These are phyloP conservation scores for Egretta garzetta DNA, from an alignment of 2,113 vertebrate species.

Conservation along the genomic window DNA sequence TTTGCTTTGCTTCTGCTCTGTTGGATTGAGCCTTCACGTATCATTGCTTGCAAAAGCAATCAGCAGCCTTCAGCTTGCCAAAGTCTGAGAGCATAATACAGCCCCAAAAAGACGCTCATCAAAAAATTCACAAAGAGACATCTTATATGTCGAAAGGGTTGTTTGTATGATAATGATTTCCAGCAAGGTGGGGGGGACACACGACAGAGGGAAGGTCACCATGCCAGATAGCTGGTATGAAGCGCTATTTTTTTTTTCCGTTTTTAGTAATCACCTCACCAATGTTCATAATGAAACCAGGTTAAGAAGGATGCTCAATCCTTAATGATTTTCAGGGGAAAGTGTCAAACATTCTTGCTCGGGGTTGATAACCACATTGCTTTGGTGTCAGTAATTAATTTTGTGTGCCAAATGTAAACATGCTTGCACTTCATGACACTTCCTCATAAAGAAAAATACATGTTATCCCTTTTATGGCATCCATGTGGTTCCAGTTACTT, in stretches of 20 bases:
- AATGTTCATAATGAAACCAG: background rate
- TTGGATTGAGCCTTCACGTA: background rate
- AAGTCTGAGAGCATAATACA: background rate
- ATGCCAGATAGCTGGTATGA: background rate
- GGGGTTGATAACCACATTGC: background rate
- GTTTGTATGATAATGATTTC: background rate
- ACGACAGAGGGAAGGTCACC: background rate
- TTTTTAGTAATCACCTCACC: background rate
- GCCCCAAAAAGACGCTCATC: background rate
- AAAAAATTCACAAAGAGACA: background rate
- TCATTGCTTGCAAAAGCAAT: background rate
- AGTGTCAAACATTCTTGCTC: background rate
- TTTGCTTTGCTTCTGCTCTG: background rate
- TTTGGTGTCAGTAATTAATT: background rate
- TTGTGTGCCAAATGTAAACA: background rate
- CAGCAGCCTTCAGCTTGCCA: background rate
- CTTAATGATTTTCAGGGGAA: background rate
- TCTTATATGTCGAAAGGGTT: background rate
- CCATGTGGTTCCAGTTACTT: background rate
- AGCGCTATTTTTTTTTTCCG: accelerated
- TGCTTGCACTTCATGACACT: background rate
- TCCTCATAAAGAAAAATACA: background rate
- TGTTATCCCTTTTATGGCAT: background rate
- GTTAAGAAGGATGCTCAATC: background rate
- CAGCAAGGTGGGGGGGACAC: background rate